These are phyloP conservation scores for Tadarida brasiliensis DNA, from an alignment of 2,797 vertebrate genomes.

Conservation along the genomic window DNA sequence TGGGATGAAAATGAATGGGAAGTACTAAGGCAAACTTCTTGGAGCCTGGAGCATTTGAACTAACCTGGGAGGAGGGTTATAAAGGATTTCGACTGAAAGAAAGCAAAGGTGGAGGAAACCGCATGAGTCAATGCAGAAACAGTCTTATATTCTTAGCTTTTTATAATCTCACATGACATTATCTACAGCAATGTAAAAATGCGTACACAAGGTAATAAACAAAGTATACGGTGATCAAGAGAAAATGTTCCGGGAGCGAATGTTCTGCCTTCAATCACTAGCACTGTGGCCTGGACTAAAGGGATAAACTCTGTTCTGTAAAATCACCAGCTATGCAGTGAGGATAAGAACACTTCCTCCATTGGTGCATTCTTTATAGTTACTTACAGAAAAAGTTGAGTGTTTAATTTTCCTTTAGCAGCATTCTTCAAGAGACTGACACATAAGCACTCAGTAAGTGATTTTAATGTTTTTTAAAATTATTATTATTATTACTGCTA, in stretches of 20 bases:
- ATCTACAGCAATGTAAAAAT: constrained; percentile 19
- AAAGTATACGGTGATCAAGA: constrained; percentile 15
- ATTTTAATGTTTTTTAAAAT: neutral
- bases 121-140: neutral
- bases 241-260: neutral
- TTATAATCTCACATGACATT: neutral
- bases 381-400: neutral
- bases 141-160: neutral
- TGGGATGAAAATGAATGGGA: neutral
- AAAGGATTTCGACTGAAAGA: neutral
- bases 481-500: neutral
- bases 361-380: neutral
- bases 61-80: neutral
- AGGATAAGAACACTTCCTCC: neutral
- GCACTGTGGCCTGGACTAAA: neutral
- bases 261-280: neutral
- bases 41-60: neutral
- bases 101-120: neutral
- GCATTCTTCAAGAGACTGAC: neutral
- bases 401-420: neutral
- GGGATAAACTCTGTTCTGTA: neutral
- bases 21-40: neutral
- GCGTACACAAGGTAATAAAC: neutral
- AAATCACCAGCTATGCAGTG: too few species aligned
- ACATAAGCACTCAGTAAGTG: neutral